Conservation (phyloP, 1,140 invertebrate genomes). For the Cyrtorhinus lividipennis region DNA sequence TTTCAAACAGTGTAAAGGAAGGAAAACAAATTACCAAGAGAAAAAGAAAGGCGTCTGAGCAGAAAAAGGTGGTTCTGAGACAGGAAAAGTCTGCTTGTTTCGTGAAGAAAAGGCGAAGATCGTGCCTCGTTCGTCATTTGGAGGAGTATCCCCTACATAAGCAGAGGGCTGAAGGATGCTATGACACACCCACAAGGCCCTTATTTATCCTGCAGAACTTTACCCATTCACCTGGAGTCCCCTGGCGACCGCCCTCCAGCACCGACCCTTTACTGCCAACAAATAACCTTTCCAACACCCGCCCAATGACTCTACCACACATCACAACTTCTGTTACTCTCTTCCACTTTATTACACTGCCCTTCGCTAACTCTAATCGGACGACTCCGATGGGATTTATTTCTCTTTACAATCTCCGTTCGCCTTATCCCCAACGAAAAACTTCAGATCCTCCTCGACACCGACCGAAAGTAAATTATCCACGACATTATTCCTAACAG, state of each 20-base stretch:
- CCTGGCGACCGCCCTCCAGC: background rate
- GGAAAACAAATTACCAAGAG: background rate
- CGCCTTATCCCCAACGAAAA: background rate
- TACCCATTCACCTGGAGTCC: constrained; percentile 15
- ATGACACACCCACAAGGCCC: constrained; percentile 8
- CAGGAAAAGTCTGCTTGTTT: background rate
- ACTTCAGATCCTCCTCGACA: background rate
- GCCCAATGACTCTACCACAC: constrained; percentile 14
- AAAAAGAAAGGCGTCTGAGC: background rate
- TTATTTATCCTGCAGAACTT: constrained; percentile 8
- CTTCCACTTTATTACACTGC: constrained; percentile 12
- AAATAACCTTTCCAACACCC: constrained; percentile 13
- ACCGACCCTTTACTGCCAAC: constrained; percentile 10
- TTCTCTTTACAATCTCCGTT: constrained; percentile 2
- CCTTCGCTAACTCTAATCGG: constrained; percentile 14
- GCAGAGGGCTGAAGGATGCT: constrained; percentile 7
- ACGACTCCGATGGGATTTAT: constrained; percentile 15
- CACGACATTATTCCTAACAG: too few species aligned
- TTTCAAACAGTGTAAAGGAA: background rate
- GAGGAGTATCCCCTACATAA: constrained; percentile 1
- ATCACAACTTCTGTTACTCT: constrained; percentile 15
- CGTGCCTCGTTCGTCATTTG: constrained; percentile 15
- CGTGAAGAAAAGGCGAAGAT: constrained; percentile 2
- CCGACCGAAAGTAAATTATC: background rate
- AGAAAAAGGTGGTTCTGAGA: background rate